phyloP scores from a whole-genome alignment of 1,140 invertebrate genomes.

The Maniola jurtina region DNA sequence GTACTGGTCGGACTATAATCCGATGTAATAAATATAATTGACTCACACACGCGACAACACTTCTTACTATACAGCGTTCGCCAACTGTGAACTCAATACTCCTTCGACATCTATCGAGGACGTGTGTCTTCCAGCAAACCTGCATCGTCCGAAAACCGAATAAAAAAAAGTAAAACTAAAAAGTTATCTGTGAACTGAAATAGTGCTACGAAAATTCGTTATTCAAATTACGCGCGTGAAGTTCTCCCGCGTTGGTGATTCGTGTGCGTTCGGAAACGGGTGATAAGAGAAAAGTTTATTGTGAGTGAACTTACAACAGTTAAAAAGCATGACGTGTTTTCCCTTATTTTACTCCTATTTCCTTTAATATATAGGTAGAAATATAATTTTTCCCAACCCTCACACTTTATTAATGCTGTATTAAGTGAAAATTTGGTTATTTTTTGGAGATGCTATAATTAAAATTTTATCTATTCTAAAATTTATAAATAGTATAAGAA shows the following conservation, averaged over 20 bases:
- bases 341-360: not conserved
- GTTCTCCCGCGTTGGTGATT: slow-evolving; percentile 40
- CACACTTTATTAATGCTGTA: not conserved
- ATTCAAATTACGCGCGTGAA: slow-evolving; percentile 51
- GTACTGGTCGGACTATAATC: slow-evolving; percentile 20
- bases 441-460: not conserved
- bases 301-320: slow-evolving; percentile 38
- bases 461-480: not conserved
- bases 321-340: slow-evolving; percentile 22
- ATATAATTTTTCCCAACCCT: slow-evolving; percentile 9
- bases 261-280: slow-evolving; percentile 46
- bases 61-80: slow-evolving; percentile 54
- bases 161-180: slow-evolving; percentile 28
- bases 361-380: slow-evolving; percentile 1
- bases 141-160: slow-evolving; percentile 46
- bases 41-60: slow-evolving; percentile 65
- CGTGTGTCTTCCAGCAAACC: slow-evolving; percentile 57
- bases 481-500: too few species aligned
- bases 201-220: slow-evolving; percentile 35
- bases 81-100: slow-evolving; percentile 69
- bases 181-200: slow-evolving; percentile 35
- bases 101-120: slow-evolving; percentile 66
- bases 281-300: slow-evolving; percentile 32
- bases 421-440: not conserved
- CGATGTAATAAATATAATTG: slow-evolving; percentile 77